Base-by-base conservation (phyloP, 2,888 invertebrate species). In the Eurois occulta region DNA sequence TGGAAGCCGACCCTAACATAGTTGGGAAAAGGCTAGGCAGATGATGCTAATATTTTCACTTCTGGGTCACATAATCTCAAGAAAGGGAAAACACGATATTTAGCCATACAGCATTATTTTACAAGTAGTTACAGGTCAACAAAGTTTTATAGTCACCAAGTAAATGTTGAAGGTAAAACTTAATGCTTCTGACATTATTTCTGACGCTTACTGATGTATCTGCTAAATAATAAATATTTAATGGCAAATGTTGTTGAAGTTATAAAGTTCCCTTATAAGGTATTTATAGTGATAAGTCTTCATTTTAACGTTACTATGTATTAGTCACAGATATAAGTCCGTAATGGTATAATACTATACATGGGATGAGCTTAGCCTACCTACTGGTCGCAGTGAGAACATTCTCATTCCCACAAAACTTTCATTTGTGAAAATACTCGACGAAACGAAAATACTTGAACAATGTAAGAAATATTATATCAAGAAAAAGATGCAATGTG, bases 171-270 rank as follows among this genome's bases (percentile, higher is more conserved):
- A 85, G 55, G 71, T 32, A 65, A 80, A 72, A 75, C 43, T 80
- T 70, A 62, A 80, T 71, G 67, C 48, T 75, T 68, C 58, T 75
- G 71, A 65, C 80, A 81, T 84, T 79, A 73, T 66, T 70, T 77
- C 43, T 66, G 64, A 55, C 46, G 69, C 43, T 72, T 55, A 74
- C 48, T 66, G 58, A 73, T 70, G 52, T 65, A 55, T 69, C 60
- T 62, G 46, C 55, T 73, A 74, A 85, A 85, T 64, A 85, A 62
- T 75, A 80, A 78, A 71, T 62, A 18, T 67, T 80, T 81, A 84
- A 78, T 67, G 46, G 60, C 66, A 67, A 66, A 70, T 83, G 78
- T 43, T 43, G 7, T 38, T 60, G 43, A 67, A 83, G 80, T 24
- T 72, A 79, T 69, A 79, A 43, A 69, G 58, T 58, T 65, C 55